Base-by-base conservation (phyloP, 2,797 vertebrate genomes). In the Astyanax mexicanus region DNA sequence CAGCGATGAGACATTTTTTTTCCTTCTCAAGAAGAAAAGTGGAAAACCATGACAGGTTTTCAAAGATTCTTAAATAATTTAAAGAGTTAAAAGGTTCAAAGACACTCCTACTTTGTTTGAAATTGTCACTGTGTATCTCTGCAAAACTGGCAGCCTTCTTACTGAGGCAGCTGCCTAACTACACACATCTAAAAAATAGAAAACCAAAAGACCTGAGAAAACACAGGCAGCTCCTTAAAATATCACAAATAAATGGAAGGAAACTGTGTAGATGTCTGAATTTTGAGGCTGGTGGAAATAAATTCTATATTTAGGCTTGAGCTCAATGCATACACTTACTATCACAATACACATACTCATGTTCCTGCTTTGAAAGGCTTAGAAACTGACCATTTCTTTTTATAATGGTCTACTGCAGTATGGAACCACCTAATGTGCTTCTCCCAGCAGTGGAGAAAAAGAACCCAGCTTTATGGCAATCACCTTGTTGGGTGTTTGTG, bases 51-150 rank as follows among this genome's bases (percentile, higher is more conserved):
- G 51, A 54, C 51, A 54, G 10, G 51, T 27, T 54, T 54, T 54
- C 51, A 54, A 54, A 54, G 51, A 54, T 54, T 54, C 51, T 54
- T n/a, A n/a, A n/a, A n/a, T n/a, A n/a, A n/a, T n/a, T 54, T 54
- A 54, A 21, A 54, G 51, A 23, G 23, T 54, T 54, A 54, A 54
- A 54, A 54, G 51, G 51, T 54, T 54, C 51, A 27, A 54, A 54
- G 51, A 45, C 17, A 19, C 51, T 17, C 21, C n/a, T n/a, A n/a
- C n/a, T 21, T 21, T 11, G 51, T 45, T 21, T 54, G 17, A 54
- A 54, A 23, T 27, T 54, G 52, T 54, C 23, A 54, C 21, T 54
- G 21, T 0, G 13, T 25, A 12, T 54, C 51, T 54, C 51, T 54
- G 17, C 44, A 9, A 49, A 17, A 49, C 45, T 54, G 21, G 21